A percentile compares a stretch with the other conserved stretches of the same genome.
These are phyloP conservation scores for Heteropelma amictum DNA, from an alignment of 2,888 invertebrate genomes.

Conservation along the genomic window DNA sequence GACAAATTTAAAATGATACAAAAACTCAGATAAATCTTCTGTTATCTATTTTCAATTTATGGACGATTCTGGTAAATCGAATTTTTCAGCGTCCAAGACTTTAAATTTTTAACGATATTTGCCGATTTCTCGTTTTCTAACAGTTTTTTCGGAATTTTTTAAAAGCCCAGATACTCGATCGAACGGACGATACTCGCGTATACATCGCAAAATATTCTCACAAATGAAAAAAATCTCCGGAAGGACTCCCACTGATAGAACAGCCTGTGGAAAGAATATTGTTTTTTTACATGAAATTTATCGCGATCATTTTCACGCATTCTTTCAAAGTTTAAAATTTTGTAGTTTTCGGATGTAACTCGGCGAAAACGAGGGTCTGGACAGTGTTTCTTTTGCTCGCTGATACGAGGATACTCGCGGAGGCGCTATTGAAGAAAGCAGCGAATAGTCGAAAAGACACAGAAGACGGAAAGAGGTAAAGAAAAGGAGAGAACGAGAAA, in stretches of 20 bases:
- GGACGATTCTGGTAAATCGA: too few relatives aligned
- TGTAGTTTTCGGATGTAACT: too few relatives aligned
- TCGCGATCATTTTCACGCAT: background rate
- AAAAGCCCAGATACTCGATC: background rate
- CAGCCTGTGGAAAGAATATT: background rate
- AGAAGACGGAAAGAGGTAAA: background rate
- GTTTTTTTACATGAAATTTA: slow-evolving; percentile 19
- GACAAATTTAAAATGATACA: too few relatives aligned
- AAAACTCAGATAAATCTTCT: too few relatives aligned
- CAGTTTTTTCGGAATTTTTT: background rate
- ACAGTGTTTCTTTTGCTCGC: slow-evolving; percentile 70
- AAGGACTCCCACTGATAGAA: background rate
- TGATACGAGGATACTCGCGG: slow-evolving; percentile 50
- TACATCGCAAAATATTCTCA: too few relatives aligned
- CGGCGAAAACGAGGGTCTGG: slow-evolving; percentile 63
- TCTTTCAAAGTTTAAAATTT: slow-evolving; percentile 13
- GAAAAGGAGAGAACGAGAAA: slow-evolving; percentile 20
- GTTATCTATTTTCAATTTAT: too few relatives aligned
- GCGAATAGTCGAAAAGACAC: slow-evolving; percentile 6
- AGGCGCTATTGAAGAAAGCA: slow-evolving; percentile 18
- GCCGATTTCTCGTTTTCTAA: too few relatives aligned
- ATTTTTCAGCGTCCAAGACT: too few relatives aligned
- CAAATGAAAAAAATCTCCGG: background rate
- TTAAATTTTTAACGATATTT: too few relatives aligned
- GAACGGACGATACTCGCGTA: background rate